Evolutionary conservation across 2,797 vertebrate species (phyloP).

Genomic region (Knipowitschia caucasica): DNA sequence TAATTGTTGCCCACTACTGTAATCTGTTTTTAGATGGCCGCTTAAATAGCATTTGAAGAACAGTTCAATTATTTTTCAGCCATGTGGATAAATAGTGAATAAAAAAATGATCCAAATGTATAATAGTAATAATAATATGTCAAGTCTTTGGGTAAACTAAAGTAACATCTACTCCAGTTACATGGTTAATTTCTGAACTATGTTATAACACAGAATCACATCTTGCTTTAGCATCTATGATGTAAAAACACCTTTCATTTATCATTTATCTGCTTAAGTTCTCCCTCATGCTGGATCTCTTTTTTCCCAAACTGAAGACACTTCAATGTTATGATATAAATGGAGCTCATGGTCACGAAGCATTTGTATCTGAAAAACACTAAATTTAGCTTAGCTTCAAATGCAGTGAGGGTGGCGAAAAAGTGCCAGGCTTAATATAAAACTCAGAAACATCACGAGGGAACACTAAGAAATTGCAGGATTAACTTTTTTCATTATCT

Average conservation of each 20-base stretch:
- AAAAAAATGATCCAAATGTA: too few relatives aligned
- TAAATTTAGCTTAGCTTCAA: conserved; percentile 39
- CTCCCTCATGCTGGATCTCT: conserved; percentile 8
- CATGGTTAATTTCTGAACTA: too few relatives aligned
- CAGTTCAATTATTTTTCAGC: too few relatives aligned
- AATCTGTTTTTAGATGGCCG: too few relatives aligned
- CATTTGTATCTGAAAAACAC: conserved; percentile 25
- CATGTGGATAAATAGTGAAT: too few relatives aligned
- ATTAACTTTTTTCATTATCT: conserved; percentile 74
- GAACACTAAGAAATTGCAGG: conserved; percentile 66
- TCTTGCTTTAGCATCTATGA: background rate
- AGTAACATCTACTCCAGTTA: too few relatives aligned
- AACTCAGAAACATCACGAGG: conserved; percentile 54
- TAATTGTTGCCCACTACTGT: too few relatives aligned
- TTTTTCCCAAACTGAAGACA: conserved; percentile 2
- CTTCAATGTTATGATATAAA: conserved; percentile 11
- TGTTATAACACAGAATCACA: background rate
- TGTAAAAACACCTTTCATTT: background rate
- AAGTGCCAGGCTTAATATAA: conserved; percentile 60
- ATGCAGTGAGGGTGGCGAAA: conserved; percentile 48
- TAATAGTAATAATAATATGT: too few relatives aligned
- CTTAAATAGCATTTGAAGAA: too few relatives aligned
- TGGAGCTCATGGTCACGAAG: conserved; percentile 14
- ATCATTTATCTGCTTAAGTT: conserved; percentile 9
- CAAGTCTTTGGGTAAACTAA: too few relatives aligned